Conservation (phyloP, 2,113 vertebrate genomes). For the Gobiocypris rarus region DNA sequence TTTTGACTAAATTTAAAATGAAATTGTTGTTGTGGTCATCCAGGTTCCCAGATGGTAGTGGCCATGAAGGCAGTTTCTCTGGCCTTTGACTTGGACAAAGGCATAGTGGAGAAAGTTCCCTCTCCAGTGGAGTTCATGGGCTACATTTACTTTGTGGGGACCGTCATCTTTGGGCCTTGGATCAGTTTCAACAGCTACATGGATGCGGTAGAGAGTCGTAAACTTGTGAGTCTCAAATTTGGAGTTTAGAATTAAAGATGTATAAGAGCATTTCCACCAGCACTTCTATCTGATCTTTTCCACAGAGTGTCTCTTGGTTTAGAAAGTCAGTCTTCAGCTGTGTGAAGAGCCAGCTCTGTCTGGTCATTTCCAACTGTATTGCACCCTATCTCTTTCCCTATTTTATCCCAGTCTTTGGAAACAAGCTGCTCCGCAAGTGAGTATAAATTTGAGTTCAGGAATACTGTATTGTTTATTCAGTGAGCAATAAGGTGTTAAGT, state of each 20-base stretch:
- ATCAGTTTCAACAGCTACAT: conserved; percentile 85
- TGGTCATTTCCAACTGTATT: conserved; percentile 87
- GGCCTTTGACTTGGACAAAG: conserved; percentile 89
- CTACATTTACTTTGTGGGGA: conserved; percentile 90
- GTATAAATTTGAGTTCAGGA: conserved; percentile 50
- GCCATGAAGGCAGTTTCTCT: conserved; percentile 93
- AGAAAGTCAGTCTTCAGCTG: conserved; percentile 75
- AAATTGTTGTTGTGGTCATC: conserved; percentile 8
- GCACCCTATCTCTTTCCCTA: conserved; percentile 88
- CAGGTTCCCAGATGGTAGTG: conserved; percentile 93
- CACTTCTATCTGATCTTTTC: conserved; percentile 15
- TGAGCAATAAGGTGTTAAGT: background rate
- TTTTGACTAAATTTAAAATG: background rate
- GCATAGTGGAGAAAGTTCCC: conserved; percentile 77
- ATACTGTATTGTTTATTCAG: background rate
- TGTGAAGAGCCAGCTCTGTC: conserved; percentile 81
- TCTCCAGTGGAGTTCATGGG: conserved; percentile 87
- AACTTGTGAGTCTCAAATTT: conserved; percentile 76
- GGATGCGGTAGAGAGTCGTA: conserved; percentile 76
- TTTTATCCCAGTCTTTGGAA: conserved; percentile 84
- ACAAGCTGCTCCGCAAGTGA: conserved; percentile 82
- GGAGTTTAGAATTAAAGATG: background rate
- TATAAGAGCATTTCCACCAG: background rate
- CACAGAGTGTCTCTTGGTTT: conserved; percentile 82
- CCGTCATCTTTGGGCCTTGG: conserved; percentile 90